Conservation (phyloP, 1,140 invertebrate species). For the Asobara japonica region DNA sequence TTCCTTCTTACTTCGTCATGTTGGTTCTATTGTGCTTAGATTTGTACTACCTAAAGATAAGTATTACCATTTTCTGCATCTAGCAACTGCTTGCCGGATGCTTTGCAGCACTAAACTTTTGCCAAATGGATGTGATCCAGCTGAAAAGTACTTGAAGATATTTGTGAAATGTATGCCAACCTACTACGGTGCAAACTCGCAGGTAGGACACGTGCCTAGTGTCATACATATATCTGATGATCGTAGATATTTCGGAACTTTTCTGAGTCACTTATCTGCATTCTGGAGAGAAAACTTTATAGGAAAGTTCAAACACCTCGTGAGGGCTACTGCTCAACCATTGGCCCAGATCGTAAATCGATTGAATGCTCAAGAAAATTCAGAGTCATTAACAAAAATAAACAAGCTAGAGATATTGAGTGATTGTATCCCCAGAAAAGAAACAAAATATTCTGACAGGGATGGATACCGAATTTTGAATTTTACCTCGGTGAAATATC, state of each 20-base stretch:
- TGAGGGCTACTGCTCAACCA: constrained; percentile 29
- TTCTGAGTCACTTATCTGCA: constrained; percentile 30
- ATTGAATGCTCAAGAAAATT: constrained; percentile 25
- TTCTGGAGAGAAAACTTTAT: constrained; percentile 39
- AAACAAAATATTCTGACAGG: not conserved
- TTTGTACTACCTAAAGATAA: not conserved
- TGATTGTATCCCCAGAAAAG: not conserved
- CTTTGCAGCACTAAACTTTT: not conserved
- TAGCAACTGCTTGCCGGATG: constrained; percentile 12
- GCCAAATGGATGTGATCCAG: not conserved
- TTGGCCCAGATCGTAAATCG: constrained; percentile 35
- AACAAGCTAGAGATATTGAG: not conserved
- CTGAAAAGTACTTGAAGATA: not conserved
- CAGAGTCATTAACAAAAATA: not conserved
- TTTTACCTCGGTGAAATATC: not conserved
- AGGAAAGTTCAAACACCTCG: constrained; percentile 31
- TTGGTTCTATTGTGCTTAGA: constrained; percentile 10
- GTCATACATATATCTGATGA: constrained; percentile 40
- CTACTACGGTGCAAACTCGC: constrained; percentile 29
- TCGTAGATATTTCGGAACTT: constrained; percentile 27
- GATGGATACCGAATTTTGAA: not conserved
- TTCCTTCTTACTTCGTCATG: constrained; percentile 23
- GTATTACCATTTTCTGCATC: constrained; percentile 24
- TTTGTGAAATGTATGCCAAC: constrained; percentile 33
- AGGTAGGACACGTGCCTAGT: constrained; percentile 38